Base-by-base conservation (phyloP, 1,140 invertebrate genomes). In the Aphelenchoides besseyi region DNA sequence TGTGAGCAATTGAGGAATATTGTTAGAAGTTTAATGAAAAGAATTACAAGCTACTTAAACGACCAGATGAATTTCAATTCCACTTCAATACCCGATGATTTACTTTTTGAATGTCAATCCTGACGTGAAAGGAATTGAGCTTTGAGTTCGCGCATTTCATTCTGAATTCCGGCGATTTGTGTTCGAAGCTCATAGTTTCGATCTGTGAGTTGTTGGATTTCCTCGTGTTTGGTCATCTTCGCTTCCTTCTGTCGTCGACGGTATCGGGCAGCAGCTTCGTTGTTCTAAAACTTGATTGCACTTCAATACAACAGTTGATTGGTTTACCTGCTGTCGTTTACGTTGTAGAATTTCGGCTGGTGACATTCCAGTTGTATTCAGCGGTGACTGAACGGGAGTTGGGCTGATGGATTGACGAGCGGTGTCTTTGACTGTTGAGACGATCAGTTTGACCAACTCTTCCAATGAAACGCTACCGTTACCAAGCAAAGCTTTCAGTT, bases 271-370 rank as follows among this genome's bases (percentile, higher is more conserved):
- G 76, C 76, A 16, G 76, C 76, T 36, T 74, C 76, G 48, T 78
- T 78, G 33, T 78, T 78, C 76, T 78, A 33, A 72, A 68, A 33
- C 8, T 28, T 52, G 12, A 1, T n/a, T 36, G 29, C 55, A 5
- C 29, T 5, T 16, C 1, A 1, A 26, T 72, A 2, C 29, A 26
- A n/a, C 16, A 32, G 12, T 61, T 23, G 8, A 72, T 16, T 53
- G 12, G 9, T 32, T 61, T 48, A 75, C 76, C 64, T 78, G 76
- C 57, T 76, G 70, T n/a, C 76, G 33, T 52, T 81, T 80, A 5
- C 76, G 53, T 62, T 71, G 37, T 16, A 78, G 74, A 37, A 80
- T 80, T 64, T 78, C 76, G 48, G 71, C 76, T 12, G 76, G 76
- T 59, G 77, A 68, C 54, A 77, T 72, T 5, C 54, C 32, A 9